A percentile compares a stretch with the other conserved stretches of the same genome.
These are phyloP conservation scores for Sarcophaga bullata DNA, from an alignment of 1,140 invertebrate genomes.

Conservation along the genomic window DNA sequence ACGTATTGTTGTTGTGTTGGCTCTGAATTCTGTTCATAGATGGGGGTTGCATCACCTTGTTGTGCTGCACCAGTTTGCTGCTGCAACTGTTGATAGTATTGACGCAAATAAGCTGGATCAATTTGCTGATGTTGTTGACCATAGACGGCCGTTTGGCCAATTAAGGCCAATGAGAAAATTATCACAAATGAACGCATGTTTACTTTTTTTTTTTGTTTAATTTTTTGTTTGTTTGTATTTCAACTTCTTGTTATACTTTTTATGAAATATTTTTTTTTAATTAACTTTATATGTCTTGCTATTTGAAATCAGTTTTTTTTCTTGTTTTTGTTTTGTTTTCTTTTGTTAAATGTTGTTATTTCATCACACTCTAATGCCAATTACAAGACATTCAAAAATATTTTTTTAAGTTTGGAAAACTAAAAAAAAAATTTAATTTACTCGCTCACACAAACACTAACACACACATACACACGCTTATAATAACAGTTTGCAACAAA, in stretches of 20 bases:
- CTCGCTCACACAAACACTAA: not conserved
- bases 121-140: constrained; percentile 55
- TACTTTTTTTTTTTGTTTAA: not conserved
- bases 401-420: too few species aligned
- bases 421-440: too few species aligned
- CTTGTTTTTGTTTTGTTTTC: not conserved
- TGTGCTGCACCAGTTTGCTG: constrained; percentile 50
- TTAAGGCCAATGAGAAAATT: constrained; percentile 30
- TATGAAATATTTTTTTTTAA: not conserved
- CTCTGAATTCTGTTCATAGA: constrained; percentile 63
- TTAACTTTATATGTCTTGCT: not conserved
- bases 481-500: too few species aligned
- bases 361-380: not conserved
- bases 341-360: constrained; percentile 1
- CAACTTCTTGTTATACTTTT: not conserved
- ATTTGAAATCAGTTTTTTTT: not conserved
- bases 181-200: constrained; percentile 35
- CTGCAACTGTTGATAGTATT: constrained; percentile 63
- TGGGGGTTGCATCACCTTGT: constrained; percentile 57
- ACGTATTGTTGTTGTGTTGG: constrained; percentile 63
- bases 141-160: constrained; percentile 21
- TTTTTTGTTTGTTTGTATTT: not conserved
- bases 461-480: not conserved
- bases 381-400: not conserved
- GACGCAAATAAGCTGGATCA: constrained; percentile 63